These are phyloP conservation scores for Napeogenes sylphis DNA, from an alignment of 2,888 invertebrate species.

Conservation along the genomic window DNA sequence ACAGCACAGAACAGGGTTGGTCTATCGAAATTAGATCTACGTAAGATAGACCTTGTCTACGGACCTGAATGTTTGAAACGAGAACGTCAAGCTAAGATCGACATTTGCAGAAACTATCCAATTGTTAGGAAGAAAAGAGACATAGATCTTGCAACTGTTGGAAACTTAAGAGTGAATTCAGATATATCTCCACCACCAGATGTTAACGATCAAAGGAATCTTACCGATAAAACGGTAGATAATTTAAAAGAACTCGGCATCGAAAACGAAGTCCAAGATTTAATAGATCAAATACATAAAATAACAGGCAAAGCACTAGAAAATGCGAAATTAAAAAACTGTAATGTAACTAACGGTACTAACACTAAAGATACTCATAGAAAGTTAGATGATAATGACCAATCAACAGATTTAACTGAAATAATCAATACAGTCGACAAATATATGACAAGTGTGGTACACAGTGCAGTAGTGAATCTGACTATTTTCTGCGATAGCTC, in stretches of 20 bases:
- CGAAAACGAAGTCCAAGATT: constrained; percentile 41
- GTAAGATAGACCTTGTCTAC: constrained; percentile 59
- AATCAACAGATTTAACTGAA: constrained; percentile 39
- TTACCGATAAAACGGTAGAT: constrained; percentile 19
- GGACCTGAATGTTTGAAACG: constrained; percentile 53
- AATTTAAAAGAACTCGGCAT: constrained; percentile 45
- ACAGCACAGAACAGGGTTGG: constrained; percentile 44
- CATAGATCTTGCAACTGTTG: constrained; percentile 24
- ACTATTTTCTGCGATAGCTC: constrained; percentile 49
- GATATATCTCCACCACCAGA: constrained; percentile 57
- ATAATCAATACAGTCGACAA: constrained; percentile 42
- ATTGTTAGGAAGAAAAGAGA: constrained; percentile 46
- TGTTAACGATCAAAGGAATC: constrained; percentile 8
- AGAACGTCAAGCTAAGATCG: constrained; percentile 57
- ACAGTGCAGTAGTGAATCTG: constrained; percentile 42
- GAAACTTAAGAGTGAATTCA: constrained; percentile 55
- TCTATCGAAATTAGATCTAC: constrained; percentile 47
- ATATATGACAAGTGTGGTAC: constrained; percentile 42
- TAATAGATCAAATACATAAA: constrained; percentile 48
- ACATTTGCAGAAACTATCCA: constrained; percentile 60
- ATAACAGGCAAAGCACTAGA: constrained; percentile 44
- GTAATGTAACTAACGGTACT: constrained; percentile 36
- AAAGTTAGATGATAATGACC: constrained; percentile 10
- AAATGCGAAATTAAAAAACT: constrained; percentile 48
- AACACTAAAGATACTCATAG: background rate